Percentiles rank a stretch among this genome's conserved stretches.
These are phyloP conservation scores for Fragum fragum DNA, from an alignment of 2,888 invertebrate genomes.

Conservation along the genomic window DNA sequence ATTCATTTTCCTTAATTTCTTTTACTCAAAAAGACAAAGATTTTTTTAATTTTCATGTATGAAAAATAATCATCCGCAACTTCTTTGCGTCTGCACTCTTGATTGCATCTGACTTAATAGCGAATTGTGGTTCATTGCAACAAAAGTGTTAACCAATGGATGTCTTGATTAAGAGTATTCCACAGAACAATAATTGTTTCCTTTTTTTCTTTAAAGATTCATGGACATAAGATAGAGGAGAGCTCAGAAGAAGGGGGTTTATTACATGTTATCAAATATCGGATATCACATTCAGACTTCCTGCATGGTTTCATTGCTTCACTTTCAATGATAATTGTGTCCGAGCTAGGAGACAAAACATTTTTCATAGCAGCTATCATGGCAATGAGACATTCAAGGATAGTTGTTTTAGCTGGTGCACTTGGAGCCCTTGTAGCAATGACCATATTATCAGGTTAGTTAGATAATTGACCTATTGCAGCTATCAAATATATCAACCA, in stretches of 20 bases:
- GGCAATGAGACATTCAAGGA: conserved; percentile 98
- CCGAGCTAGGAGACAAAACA: conserved; percentile 99
- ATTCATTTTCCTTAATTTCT: too few species aligned
- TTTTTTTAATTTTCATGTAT: too few species aligned
- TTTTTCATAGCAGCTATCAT: conserved; percentile 99
- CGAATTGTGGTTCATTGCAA: too few species aligned
- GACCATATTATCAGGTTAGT: conserved; percentile 95
- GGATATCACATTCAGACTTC: conserved; percentile 89
- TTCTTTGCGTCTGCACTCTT: too few species aligned
- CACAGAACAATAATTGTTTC: too few species aligned
- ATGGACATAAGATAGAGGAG: conserved; percentile 58
- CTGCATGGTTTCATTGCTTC: conserved; percentile 97
- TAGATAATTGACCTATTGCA: too few species aligned
- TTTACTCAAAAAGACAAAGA: too few species aligned
- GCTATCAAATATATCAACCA: too few species aligned
- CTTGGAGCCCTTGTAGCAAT: conserved; percentile 96
- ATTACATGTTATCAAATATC: conserved; percentile 65
- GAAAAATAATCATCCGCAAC: too few species aligned
- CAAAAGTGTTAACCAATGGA: too few species aligned
- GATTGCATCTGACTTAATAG: too few species aligned
- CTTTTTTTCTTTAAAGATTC: conserved; percentile 52
- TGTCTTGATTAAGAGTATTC: too few species aligned
- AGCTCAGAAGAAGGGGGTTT: conserved; percentile 70
- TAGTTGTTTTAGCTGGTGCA: conserved; percentile 97
- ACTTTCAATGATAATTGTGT: conserved; percentile 98